Evolutionary conservation across 92 coral and sea anemone species (phyloP).

Genomic region (Ricordea florida): DNA sequence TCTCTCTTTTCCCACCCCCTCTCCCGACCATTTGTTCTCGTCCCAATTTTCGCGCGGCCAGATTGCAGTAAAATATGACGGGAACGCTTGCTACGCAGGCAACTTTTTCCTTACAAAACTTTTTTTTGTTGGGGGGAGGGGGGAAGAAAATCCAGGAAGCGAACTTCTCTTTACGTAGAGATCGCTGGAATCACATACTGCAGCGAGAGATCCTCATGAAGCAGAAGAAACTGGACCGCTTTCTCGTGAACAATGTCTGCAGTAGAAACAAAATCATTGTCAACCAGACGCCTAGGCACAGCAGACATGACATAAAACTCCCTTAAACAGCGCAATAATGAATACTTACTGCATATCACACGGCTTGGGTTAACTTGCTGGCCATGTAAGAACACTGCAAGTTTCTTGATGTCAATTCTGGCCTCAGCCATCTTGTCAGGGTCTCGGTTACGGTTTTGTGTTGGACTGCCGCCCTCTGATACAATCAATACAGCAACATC

Average conservation of each 20-base stretch:
- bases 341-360: conserved; percentile 94
- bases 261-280: not conserved
- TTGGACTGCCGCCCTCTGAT: conserved; percentile 52
- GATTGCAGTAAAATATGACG: no score
- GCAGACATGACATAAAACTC: not conserved
- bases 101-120: no score
- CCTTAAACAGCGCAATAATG: not conserved
- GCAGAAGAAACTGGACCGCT: conserved; percentile 91
- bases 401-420: conserved; percentile 88
- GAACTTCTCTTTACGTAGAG: conserved; percentile 16
- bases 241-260: conserved; percentile 89
- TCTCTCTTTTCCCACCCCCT: no score
- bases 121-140: no score
- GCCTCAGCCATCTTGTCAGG: conserved; percentile 92
- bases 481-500: no score
- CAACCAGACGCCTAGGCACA: not conserved
- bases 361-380: conserved; percentile 91
- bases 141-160: no score
- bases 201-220: conserved; percentile 93
- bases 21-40: no score
- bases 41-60: no score
- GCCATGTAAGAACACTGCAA: conserved; percentile 86
- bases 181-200: conserved; percentile 96
- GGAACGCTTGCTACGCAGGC: no score
- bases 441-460: conserved; percentile 63